phyloP scores from a whole-genome alignment of 2,888 invertebrate species.

The Diabrotica balteata region DNA sequence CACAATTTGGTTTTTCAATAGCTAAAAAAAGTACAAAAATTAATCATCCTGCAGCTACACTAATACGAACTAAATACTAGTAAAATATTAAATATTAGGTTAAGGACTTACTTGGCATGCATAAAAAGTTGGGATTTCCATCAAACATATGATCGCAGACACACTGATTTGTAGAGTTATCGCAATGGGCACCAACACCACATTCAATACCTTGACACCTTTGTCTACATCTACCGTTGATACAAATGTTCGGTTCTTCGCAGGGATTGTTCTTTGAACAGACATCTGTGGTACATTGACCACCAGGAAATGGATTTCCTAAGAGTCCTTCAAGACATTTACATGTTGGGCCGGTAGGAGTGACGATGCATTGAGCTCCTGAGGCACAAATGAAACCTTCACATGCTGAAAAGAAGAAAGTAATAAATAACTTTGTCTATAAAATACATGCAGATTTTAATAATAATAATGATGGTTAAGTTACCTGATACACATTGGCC shows the following conservation, averaged over 20 bases:
- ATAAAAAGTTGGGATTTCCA: conserved; percentile 87
- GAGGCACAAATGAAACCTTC: conserved; percentile 79
- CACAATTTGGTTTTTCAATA: conserved; percentile 77
- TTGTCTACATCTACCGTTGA: conserved; percentile 87
- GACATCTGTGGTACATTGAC: conserved; percentile 80
- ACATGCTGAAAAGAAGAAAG: conserved; percentile 67
- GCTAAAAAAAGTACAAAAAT: conserved; percentile 61
- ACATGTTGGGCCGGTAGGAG: conserved; percentile 84
- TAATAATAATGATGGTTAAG: conserved; percentile 2
- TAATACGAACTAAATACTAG: neutral
- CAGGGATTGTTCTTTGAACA: conserved; percentile 82
- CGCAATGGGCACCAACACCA: conserved; percentile 87
- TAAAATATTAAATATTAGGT: neutral
- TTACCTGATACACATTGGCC: conserved; percentile 86
- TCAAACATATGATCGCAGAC: conserved; percentile 86
- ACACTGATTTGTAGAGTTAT: conserved; percentile 81
- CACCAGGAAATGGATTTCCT: conserved; percentile 93
- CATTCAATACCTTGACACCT: conserved; percentile 87
- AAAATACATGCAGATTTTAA: neutral
- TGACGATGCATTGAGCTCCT: conserved; percentile 86
- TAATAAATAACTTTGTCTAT: too few relatives aligned
- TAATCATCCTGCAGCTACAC: too few relatives aligned
- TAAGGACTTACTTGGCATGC: conserved; percentile 83
- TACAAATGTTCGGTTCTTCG: conserved; percentile 79
- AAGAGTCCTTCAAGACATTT: conserved; percentile 85